Percentiles rank a stretch among this genome's conserved stretches.
Conservation (phyloP, 2,888 invertebrate genomes). For the Pilophorus perplexus region DNA sequence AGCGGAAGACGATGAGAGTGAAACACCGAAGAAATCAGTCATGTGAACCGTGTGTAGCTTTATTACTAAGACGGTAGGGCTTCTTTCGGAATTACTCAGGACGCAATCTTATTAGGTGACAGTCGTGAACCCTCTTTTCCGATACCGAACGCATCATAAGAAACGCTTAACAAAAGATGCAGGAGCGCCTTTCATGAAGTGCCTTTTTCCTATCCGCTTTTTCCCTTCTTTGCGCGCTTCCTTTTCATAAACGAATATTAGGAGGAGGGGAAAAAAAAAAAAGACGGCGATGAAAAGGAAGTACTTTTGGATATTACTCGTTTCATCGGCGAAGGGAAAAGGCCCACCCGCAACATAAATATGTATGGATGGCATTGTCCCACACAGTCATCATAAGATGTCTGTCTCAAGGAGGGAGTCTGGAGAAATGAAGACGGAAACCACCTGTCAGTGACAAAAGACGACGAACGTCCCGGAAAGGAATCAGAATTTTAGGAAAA, state of each 20-base stretch:
- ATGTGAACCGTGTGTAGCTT: conserved; percentile 18
- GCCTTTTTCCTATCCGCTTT: conserved; percentile 6
- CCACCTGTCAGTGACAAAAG: too few species aligned
- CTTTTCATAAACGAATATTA: conserved; percentile 13
- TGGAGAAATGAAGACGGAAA: conserved; percentile 20
- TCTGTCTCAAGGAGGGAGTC: neutral
- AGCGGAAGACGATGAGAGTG: conserved; percentile 20
- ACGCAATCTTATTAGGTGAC: conserved; percentile 30
- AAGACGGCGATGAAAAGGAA: conserved; percentile 26
- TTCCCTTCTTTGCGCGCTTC: neutral
- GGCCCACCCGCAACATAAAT: conserved; percentile 24
- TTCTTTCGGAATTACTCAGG: conserved; percentile 3
- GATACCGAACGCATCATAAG: neutral
- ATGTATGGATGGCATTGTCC: conserved; percentile 27
- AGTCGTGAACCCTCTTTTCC: neutral
- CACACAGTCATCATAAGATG: conserved; percentile 7
- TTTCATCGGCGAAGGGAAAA: conserved; percentile 2
- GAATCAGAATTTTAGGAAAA: too few species aligned
- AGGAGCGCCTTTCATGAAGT: conserved; percentile 16
- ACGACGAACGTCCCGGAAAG: too few species aligned
- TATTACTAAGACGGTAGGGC: conserved; percentile 1
- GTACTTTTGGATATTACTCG: conserved; percentile 35
- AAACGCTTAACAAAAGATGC: conserved; percentile 13
- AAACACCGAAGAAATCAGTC: conserved; percentile 6
- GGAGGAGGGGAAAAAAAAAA: neutral